These are phyloP conservation scores for Drosophila fungiperda DNA, from an alignment of 2,888 invertebrate species.

Conservation along the genomic window DNA sequence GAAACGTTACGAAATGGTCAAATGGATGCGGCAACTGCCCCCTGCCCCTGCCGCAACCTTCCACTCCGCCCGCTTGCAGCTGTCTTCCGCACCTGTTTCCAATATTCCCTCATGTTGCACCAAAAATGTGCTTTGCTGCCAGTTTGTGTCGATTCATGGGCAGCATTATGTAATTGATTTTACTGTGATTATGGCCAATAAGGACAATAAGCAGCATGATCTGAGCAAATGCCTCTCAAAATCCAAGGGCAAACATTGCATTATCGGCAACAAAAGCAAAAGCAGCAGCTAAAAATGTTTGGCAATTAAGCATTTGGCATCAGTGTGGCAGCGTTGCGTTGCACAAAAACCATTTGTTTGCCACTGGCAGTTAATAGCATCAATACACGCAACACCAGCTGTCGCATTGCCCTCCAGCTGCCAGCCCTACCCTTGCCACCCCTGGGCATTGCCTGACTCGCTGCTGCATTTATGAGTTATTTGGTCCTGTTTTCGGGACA, in stretches of 20 bases:
- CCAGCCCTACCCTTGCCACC: neutral
- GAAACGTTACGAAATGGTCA: slow-evolving; percentile 24
- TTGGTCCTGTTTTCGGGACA: slow-evolving; percentile 51
- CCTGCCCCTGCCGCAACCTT: neutral
- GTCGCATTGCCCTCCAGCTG: slow-evolving; percentile 55
- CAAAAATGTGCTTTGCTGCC: neutral
- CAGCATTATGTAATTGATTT: slow-evolving; percentile 67
- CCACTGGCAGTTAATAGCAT: slow-evolving; percentile 62
- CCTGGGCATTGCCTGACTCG: slow-evolving; percentile 4
- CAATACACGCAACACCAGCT: slow-evolving; percentile 72
- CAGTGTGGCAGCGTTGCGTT: slow-evolving; percentile 16
- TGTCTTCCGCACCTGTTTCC: slow-evolving; percentile 55
- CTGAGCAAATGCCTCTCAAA: slow-evolving; percentile 55
- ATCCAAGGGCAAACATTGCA: slow-evolving; percentile 62
- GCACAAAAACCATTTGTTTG: slow-evolving; percentile 43
- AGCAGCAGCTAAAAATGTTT: slow-evolving; percentile 26
- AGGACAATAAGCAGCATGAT: slow-evolving; percentile 61
- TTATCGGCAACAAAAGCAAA: slow-evolving; percentile 45
- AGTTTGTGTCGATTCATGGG: slow-evolving; percentile 24
- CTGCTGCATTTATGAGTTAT: slow-evolving; percentile 77
- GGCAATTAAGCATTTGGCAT: slow-evolving; percentile 67
- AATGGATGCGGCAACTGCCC: slow-evolving; percentile 16
- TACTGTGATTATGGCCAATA: slow-evolving; percentile 55
- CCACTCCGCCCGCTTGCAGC: neutral
- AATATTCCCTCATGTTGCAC: slow-evolving; percentile 15